Evolutionary conservation across 2,113 vertebrate species (phyloP).

Genomic region (Pachyramphus minor): DNA sequence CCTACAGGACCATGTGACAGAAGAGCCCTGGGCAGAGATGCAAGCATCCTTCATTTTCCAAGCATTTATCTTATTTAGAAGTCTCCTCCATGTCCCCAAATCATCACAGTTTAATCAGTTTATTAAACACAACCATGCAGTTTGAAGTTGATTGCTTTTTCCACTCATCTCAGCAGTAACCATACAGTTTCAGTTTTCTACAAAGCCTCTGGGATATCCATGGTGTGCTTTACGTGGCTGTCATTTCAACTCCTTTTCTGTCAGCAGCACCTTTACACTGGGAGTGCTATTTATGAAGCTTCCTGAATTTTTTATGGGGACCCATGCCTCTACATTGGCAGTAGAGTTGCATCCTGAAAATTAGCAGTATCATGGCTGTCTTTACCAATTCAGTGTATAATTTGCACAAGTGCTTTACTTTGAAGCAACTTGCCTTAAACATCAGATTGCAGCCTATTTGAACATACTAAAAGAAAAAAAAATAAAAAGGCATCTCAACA

Average conservation of each 20-base stretch:
- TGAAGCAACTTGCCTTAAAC: background rate
- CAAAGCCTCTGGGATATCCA: background rate
- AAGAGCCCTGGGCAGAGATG: background rate
- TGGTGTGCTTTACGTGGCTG: background rate
- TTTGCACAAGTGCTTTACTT: background rate
- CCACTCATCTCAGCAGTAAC: background rate
- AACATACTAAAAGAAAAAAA: background rate
- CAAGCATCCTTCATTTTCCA: background rate
- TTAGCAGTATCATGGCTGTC: slow-evolving; percentile 7
- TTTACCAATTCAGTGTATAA: background rate
- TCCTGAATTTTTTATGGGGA: background rate
- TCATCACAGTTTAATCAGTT: background rate
- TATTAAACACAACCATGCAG: background rate
- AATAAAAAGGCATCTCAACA: background rate
- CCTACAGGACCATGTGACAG: background rate
- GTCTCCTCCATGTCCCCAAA: background rate
- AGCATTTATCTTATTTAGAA: background rate
- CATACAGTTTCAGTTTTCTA: background rate
- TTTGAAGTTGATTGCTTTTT: background rate
- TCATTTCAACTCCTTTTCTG: background rate
- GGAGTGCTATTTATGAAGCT: slow-evolving; percentile 19
- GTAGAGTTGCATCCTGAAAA: slow-evolving; percentile 17
- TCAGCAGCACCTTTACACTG: background rate
- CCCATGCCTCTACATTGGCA: slow-evolving; percentile 25
- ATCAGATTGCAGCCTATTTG: background rate